These are phyloP conservation scores for Aradophagus sp. DNA, from an alignment of 1,140 invertebrate species.

Conservation along the genomic window DNA sequence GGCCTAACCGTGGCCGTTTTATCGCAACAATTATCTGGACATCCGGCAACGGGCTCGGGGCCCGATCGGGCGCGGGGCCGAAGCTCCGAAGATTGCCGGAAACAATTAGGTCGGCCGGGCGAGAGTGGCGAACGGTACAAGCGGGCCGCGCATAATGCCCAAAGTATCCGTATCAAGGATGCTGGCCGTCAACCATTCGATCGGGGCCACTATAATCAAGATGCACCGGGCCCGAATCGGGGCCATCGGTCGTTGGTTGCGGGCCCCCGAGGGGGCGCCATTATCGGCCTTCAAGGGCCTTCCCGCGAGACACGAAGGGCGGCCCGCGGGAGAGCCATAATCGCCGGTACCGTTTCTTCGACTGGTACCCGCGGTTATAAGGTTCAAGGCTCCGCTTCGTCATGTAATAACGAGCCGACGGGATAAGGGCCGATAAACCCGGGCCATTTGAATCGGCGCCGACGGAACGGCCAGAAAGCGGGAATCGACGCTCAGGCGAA, in stretches of 20 bases:
- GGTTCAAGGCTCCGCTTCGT: conserved; percentile 54
- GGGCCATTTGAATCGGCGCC: neutral
- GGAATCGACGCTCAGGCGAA: no score
- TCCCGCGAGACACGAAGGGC: conserved; percentile 66
- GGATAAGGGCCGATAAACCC: conserved; percentile 35
- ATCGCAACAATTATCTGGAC: conserved; percentile 51
- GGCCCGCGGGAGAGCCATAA: conserved; percentile 60
- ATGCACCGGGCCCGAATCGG: conserved; percentile 46
- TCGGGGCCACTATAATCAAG: conserved; percentile 43
- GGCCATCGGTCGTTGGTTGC: conserved; percentile 62
- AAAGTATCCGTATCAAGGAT: conserved; percentile 41
- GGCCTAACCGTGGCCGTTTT: conserved; percentile 30
- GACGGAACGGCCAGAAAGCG: neutral
- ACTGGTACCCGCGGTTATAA: conserved; percentile 53
- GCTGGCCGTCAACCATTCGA: conserved; percentile 45
- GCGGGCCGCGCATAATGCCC: conserved; percentile 13
- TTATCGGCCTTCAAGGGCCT: conserved; percentile 71
- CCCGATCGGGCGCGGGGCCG: conserved; percentile 23
- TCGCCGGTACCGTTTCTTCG: conserved; percentile 63
- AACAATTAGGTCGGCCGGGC: conserved; percentile 35
- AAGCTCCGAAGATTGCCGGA: conserved; percentile 43
- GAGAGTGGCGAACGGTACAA: conserved; percentile 23
- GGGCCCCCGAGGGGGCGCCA: conserved; percentile 55
- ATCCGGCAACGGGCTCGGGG: conserved; percentile 38
- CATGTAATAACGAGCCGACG: conserved; percentile 39